A percentile compares a stretch with the other conserved stretches of the same genome.
phyloP scores from a whole-genome alignment of 2,888 invertebrate genomes.

The Apodemia hepburni region DNA sequence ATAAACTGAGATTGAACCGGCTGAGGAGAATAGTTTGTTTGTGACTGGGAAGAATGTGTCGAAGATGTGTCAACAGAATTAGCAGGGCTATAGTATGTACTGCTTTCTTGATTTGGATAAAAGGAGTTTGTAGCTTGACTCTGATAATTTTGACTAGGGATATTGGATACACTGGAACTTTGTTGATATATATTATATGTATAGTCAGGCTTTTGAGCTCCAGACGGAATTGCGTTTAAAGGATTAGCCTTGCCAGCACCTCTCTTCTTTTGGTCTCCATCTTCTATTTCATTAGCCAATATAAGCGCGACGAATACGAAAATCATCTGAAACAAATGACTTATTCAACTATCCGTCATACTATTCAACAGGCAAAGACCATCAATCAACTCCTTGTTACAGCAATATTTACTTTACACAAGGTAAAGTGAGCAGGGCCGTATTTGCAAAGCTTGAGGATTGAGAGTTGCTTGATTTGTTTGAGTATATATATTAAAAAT shows the following conservation, averaged over 20 bases:
- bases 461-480: too few relatives aligned
- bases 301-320: slow-evolving; percentile 54
- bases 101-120: slow-evolving; percentile 57
- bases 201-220: slow-evolving; percentile 69
- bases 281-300: slow-evolving; percentile 58
- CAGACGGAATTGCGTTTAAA: slow-evolving; percentile 62
- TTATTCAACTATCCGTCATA: slow-evolving; percentile 41
- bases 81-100: slow-evolving; percentile 53
- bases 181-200: slow-evolving; percentile 64
- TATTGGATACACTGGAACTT: slow-evolving; percentile 44
- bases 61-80: slow-evolving; percentile 37
- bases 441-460: not conserved
- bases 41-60: slow-evolving; percentile 41
- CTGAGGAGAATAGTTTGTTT: slow-evolving; percentile 24
- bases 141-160: slow-evolving; percentile 48
- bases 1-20: slow-evolving; percentile 54
- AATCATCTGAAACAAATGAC: slow-evolving; percentile 54
- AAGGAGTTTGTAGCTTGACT: slow-evolving; percentile 58
- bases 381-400: slow-evolving; percentile 38
- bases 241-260: slow-evolving; percentile 58
- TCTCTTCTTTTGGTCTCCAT: slow-evolving; percentile 66
- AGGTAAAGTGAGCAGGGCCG: slow-evolving; percentile 17
- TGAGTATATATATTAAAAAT: too few relatives aligned
- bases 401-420: slow-evolving; percentile 10
- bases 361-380: slow-evolving; percentile 37